A percentile compares a stretch with the other conserved stretches of the same genome.
phyloP scores from a whole-genome alignment of 2,888 invertebrate species.

The Nemurella pictetii region DNA sequence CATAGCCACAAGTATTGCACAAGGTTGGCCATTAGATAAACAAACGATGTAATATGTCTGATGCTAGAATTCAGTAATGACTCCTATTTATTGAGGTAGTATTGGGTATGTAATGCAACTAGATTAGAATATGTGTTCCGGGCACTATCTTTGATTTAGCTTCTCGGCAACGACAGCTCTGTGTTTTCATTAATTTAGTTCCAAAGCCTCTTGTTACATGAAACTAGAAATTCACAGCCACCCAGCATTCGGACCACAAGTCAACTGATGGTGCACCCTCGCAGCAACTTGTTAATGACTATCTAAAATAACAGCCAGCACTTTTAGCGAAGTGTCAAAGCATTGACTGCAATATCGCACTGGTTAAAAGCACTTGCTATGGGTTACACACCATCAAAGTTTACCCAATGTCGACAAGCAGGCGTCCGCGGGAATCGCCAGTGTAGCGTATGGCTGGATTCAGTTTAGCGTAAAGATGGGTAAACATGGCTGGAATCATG shows the following conservation, averaged over 20 bases:
- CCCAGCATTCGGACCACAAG: background rate
- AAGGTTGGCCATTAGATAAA: too few relatives aligned
- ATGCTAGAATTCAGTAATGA: too few relatives aligned
- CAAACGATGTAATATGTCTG: too few relatives aligned
- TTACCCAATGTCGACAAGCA: background rate
- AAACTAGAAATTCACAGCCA: background rate
- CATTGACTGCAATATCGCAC: background rate
- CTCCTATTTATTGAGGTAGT: too few relatives aligned
- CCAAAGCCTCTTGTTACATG: background rate
- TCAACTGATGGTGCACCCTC: background rate
- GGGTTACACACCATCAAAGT: background rate
- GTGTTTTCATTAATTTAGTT: background rate
- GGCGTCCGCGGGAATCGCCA: background rate
- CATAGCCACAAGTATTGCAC: background rate
- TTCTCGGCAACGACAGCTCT: too few relatives aligned
- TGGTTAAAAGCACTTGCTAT: background rate
- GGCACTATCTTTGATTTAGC: too few relatives aligned
- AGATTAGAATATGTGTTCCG: too few relatives aligned
- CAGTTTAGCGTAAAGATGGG: constrained; percentile 5
- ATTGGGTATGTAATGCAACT: too few relatives aligned
- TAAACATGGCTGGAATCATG: constrained; percentile 13
- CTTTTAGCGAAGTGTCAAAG: background rate
- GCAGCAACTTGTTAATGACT: background rate
- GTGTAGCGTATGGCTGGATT: background rate
- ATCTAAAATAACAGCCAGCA: background rate